Conservation (phyloP, 2,888 invertebrate species). For the Drosophila austrosaltans region DNA sequence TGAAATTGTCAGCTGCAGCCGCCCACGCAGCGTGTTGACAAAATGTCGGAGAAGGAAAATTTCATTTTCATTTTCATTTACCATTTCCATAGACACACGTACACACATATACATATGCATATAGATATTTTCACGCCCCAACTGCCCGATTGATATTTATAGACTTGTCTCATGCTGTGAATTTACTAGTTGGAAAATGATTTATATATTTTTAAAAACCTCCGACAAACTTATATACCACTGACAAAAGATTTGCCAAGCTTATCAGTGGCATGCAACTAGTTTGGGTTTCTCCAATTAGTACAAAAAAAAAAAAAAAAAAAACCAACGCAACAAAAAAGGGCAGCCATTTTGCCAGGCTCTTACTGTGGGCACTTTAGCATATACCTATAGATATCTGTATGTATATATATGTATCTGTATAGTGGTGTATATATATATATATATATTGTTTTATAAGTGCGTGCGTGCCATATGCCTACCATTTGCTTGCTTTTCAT, state of each 20-base stretch:
- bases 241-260: constrained; percentile 6
- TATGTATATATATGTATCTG: background rate
- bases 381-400: background rate
- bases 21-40: constrained; percentile 71
- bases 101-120: background rate
- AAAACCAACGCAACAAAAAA: constrained; percentile 32
- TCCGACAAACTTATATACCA: background rate
- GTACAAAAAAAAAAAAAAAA: constrained; percentile 5
- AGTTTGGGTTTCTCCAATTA: constrained; percentile 32
- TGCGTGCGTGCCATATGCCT: constrained; percentile 71
- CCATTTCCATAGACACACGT: constrained; percentile 27
- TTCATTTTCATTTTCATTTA: constrained; percentile 46
- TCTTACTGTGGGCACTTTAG: background rate
- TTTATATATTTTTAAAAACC: constrained; percentile 82
- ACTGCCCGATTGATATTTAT: constrained; percentile 72
- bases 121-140: constrained; percentile 64
- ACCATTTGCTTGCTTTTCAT: constrained; percentile 58
- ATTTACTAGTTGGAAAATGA: constrained; percentile 80
- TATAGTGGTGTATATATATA: background rate
- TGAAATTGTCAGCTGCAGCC: constrained; percentile 77
- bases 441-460: constrained; percentile 21
- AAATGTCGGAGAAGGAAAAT: constrained; percentile 48
- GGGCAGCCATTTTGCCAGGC: constrained; percentile 43
- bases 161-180: constrained; percentile 83
- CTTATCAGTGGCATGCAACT: constrained; percentile 15